phyloP scores from a whole-genome alignment of 30 jellyfish, hydroid and myxozoan genomes.

The Aurelia sp. region DNA sequence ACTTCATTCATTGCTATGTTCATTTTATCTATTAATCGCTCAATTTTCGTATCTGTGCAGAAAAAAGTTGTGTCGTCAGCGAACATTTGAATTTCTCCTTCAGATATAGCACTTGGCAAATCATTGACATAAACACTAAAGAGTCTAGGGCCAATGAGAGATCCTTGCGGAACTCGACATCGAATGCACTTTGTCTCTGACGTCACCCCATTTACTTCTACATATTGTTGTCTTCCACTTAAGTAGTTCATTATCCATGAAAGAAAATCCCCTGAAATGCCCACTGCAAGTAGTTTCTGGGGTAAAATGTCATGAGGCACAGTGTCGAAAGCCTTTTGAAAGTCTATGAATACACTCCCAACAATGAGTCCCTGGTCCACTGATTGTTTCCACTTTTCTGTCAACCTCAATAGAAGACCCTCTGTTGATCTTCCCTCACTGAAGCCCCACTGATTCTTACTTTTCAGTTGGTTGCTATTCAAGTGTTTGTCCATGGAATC shows the following conservation, averaged over 20 bases:
- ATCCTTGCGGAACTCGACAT: slow-evolving; percentile 78
- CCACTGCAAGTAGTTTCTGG: slow-evolving; percentile 44
- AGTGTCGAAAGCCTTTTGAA: neutral
- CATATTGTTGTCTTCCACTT: slow-evolving; percentile 20
- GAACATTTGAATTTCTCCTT: slow-evolving; percentile 16
- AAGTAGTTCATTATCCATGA: slow-evolving; percentile 16
- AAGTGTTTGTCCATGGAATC: slow-evolving; percentile 20
- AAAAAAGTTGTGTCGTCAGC: slow-evolving; percentile 51
- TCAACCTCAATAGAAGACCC: slow-evolving; percentile 42
- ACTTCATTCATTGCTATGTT: slow-evolving; percentile 6
- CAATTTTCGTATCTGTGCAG: slow-evolving; percentile 12
- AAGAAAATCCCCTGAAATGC: slow-evolving; percentile 45
- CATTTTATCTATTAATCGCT: neutral
- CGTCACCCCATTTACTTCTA: neutral
- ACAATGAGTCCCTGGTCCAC: slow-evolving; percentile 62
- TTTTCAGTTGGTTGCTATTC: slow-evolving; percentile 12
- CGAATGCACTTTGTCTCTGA: neutral
- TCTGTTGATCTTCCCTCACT: slow-evolving; percentile 56
- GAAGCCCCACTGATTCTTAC: slow-evolving; percentile 69
- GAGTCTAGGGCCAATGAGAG: slow-evolving; percentile 62
- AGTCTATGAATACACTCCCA: slow-evolving; percentile 67
- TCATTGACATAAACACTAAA: slow-evolving; percentile 51
- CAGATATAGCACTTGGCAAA: slow-evolving; percentile 35
- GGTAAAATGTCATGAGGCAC: slow-evolving; percentile 32
- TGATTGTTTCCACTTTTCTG: slow-evolving; percentile 66